A percentile compares a stretch with the other conserved stretches of the same genome.
phyloP scores from a whole-genome alignment of 1,140 invertebrate genomes.

The Leptopilina clavipes region DNA sequence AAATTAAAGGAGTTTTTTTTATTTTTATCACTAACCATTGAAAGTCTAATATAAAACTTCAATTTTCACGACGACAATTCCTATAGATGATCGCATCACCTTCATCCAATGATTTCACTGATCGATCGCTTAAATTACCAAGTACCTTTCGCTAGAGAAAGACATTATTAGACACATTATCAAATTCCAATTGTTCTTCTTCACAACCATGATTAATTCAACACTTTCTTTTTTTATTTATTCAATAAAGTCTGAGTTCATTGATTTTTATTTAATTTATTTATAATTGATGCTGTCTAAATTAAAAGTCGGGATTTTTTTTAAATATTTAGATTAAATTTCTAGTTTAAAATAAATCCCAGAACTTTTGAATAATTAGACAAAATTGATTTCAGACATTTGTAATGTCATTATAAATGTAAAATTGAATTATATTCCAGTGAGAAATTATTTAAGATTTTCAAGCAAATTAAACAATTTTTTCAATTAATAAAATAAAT shows the following conservation, averaged over 20 bases:
- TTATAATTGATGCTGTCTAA: background rate
- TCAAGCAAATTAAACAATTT: too few species aligned
- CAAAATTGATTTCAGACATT: conserved; percentile 4
- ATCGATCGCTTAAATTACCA: conserved; percentile 50
- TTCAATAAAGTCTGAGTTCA: background rate
- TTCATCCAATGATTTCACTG: conserved; percentile 45
- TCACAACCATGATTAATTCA: conserved; percentile 23
- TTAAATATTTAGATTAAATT: background rate
- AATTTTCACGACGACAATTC: conserved; percentile 31
- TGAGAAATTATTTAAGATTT: too few species aligned
- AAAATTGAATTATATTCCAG: too few species aligned
- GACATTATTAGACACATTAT: conserved; percentile 51
- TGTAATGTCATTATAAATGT: too few species aligned
- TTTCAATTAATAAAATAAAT: too few species aligned
- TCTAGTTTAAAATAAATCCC: background rate
- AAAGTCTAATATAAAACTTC: background rate
- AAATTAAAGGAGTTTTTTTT: too few species aligned
- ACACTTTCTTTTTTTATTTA: background rate
- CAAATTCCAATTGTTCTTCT: conserved; percentile 33
- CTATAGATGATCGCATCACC: conserved; percentile 45
- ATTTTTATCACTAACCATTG: background rate
- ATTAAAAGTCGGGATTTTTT: background rate
- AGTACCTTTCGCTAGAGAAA: conserved; percentile 60
- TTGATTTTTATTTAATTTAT: background rate
- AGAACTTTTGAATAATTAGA: background rate